Percentiles rank a stretch among this genome's conserved stretches.
These are phyloP conservation scores for Baccha elongata DNA, from an alignment of 2,888 invertebrate species.

Conservation along the genomic window DNA sequence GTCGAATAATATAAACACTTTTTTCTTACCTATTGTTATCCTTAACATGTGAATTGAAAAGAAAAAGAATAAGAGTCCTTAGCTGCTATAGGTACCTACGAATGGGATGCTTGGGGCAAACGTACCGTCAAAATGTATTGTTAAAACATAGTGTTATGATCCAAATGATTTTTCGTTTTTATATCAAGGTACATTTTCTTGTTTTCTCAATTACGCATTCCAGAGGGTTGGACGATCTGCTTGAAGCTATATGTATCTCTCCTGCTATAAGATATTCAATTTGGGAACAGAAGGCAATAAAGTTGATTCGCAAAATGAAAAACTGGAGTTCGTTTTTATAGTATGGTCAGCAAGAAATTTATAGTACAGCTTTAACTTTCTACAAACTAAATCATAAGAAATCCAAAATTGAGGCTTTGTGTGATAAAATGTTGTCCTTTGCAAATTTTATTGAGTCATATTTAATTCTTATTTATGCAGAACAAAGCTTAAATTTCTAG, in stretches of 20 bases:
- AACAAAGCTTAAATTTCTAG: no score
- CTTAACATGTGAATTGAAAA: slow-evolving; percentile 41
- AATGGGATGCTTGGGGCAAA: slow-evolving; percentile 18
- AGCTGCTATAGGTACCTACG: neutral
- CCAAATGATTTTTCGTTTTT: slow-evolving; percentile 9
- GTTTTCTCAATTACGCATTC: slow-evolving; percentile 27
- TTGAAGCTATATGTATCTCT: slow-evolving; percentile 1
- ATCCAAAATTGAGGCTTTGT: no score
- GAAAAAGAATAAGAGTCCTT: neutral
- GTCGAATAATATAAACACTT: slow-evolving; percentile 44
- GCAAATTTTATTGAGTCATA: no score
- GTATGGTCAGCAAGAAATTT: slow-evolving; percentile 2
- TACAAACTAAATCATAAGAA: no score
- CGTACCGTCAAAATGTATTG: slow-evolving; percentile 9
- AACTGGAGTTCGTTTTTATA: neutral
- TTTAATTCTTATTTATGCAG: no score
- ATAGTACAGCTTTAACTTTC: no score
- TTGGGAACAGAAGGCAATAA: slow-evolving; percentile 6
- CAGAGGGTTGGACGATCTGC: slow-evolving; percentile 13
- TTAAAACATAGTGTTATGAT: slow-evolving; percentile 29
- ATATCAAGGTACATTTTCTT: slow-evolving; percentile 13
- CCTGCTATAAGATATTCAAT: slow-evolving; percentile 18
- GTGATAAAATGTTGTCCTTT: no score
- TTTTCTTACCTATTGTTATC: slow-evolving; percentile 52
- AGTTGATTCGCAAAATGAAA: slow-evolving; percentile 11